phyloP scores from a whole-genome alignment of 2,888 invertebrate species.

The Agrilus cyanescens region DNA sequence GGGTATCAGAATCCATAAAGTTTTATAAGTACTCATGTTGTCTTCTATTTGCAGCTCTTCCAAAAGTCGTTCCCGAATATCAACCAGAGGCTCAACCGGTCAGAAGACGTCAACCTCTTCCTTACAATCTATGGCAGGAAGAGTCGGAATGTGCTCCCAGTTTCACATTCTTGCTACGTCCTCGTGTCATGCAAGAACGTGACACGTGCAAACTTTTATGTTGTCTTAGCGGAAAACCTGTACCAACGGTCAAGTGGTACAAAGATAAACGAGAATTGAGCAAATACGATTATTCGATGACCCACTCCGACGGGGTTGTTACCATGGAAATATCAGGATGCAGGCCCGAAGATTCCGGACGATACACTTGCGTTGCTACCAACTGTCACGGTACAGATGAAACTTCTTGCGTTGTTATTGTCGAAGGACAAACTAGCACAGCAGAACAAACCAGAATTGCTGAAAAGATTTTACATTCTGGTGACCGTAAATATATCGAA shows the following conservation, averaged over 20 bases:
- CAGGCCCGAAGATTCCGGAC: slow-evolving; percentile 89
- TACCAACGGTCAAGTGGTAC: slow-evolving; percentile 84
- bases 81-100: slow-evolving; percentile 57
- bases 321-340: slow-evolving; percentile 95
- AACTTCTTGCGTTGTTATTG: slow-evolving; percentile 89
- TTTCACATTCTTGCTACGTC: slow-evolving; percentile 97
- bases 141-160: slow-evolving; percentile 86
- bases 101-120: slow-evolving; percentile 68
- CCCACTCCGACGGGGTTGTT: slow-evolving; percentile 87
- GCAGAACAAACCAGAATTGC: slow-evolving; percentile 75
- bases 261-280: slow-evolving; percentile 89
- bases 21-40: slow-evolving; percentile 1
- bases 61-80: slow-evolving; percentile 57
- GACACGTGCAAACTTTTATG: slow-evolving; percentile 96
- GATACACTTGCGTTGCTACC: slow-evolving; percentile 86
- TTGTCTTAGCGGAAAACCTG: slow-evolving; percentile 89
- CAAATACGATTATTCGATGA: slow-evolving; percentile 83
- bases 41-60: slow-evolving; percentile 48
- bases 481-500: slow-evolving; percentile 81
- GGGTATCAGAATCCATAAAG: not conserved
- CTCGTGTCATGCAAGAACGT: slow-evolving; percentile 92
- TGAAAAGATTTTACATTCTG: slow-evolving; percentile 80
- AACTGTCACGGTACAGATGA: slow-evolving; percentile 93
- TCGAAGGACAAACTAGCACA: slow-evolving; percentile 73
- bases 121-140: slow-evolving; percentile 86